Percentiles rank a stretch among this genome's conserved stretches.
phyloP scores from a whole-genome alignment of 2,113 vertebrate species.

The Parus major region DNA sequence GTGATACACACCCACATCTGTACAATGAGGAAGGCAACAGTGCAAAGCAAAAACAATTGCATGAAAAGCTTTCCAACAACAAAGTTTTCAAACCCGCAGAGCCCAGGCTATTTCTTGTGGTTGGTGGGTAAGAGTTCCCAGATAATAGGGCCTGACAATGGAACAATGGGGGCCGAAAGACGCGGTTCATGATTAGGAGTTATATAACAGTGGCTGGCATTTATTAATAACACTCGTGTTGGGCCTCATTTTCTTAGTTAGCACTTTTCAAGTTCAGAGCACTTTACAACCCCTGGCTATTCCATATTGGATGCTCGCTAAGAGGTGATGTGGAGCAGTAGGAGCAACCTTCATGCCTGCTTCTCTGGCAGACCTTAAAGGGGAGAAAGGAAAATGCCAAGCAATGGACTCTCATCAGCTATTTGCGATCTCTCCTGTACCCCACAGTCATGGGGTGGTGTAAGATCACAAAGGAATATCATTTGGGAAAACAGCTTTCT shows the following conservation, averaged over 20 bases:
- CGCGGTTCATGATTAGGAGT: slow-evolving; percentile 20
- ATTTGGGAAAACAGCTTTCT: neutral
- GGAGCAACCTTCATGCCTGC: neutral
- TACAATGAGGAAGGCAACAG: slow-evolving; percentile 54
- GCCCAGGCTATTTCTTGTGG: slow-evolving; percentile 64
- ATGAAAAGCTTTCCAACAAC: slow-evolving; percentile 66
- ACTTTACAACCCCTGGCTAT: slow-evolving; percentile 17
- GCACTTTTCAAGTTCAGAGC: slow-evolving; percentile 67
- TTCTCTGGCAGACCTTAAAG: neutral
- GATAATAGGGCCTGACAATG: slow-evolving; percentile 63
- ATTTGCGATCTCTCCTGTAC: neutral
- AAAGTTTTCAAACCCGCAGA: slow-evolving; percentile 63
- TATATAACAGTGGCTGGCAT: slow-evolving; percentile 53
- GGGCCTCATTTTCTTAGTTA: slow-evolving; percentile 43
- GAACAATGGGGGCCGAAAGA: slow-evolving; percentile 51
- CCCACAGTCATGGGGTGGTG: neutral
- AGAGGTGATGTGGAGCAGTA: neutral
- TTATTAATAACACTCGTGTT: slow-evolving; percentile 50
- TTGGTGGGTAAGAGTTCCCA: slow-evolving; percentile 58
- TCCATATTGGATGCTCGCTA: neutral
- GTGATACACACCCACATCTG: slow-evolving; percentile 56
- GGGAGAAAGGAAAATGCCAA: neutral
- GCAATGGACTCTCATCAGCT: neutral
- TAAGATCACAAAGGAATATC: neutral
- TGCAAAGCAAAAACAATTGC: slow-evolving; percentile 53